Percentiles rank a stretch among this genome's conserved stretches.
Conservation (phyloP, 2,888 invertebrate species). For the Venusia cambrica region DNA sequence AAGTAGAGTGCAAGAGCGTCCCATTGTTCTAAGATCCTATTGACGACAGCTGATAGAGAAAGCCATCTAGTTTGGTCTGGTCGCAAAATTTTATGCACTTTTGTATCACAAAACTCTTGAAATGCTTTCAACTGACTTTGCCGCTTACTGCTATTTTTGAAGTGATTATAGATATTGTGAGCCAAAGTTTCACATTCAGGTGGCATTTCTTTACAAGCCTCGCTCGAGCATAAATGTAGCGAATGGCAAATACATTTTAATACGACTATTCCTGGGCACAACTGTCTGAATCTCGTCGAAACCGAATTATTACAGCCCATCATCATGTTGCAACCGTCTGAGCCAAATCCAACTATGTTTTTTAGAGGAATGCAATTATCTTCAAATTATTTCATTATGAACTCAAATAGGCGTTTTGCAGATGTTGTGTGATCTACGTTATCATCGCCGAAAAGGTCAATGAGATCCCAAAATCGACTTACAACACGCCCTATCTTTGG, state of each 20-base stretch:
- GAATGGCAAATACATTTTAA: conserved; percentile 28
- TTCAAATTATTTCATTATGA: too few species aligned
- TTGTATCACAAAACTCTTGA: conserved; percentile 8
- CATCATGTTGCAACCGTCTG: conserved; percentile 26
- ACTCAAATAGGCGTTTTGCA: too few species aligned
- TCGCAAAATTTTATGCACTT: conserved; percentile 15
- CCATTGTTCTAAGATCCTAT: conserved; percentile 19
- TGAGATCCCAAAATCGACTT: conserved; percentile 4
- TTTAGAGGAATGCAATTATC: conserved; percentile 7
- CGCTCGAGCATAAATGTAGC: conserved; percentile 23
- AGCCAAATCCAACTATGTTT: conserved; percentile 25
- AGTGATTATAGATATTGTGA: conserved; percentile 16
- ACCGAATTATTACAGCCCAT: conserved; percentile 16
- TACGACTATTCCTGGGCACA: conserved; percentile 25
- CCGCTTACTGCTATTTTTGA: conserved; percentile 13
- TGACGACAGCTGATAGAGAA: conserved; percentile 5
- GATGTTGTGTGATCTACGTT: too few species aligned
- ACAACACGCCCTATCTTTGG: background rate
- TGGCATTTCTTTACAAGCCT: conserved; percentile 24
- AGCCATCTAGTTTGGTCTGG: conserved; percentile 21
- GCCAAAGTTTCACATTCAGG: conserved; percentile 21
- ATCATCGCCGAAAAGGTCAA: too few species aligned
- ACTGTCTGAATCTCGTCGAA: too few species aligned
- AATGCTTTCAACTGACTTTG: conserved; percentile 10
- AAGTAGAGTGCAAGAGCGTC: conserved; percentile 15